These are phyloP conservation scores for Diorhabda carinulata DNA, from an alignment of 1,140 invertebrate species.

Conservation along the genomic window DNA sequence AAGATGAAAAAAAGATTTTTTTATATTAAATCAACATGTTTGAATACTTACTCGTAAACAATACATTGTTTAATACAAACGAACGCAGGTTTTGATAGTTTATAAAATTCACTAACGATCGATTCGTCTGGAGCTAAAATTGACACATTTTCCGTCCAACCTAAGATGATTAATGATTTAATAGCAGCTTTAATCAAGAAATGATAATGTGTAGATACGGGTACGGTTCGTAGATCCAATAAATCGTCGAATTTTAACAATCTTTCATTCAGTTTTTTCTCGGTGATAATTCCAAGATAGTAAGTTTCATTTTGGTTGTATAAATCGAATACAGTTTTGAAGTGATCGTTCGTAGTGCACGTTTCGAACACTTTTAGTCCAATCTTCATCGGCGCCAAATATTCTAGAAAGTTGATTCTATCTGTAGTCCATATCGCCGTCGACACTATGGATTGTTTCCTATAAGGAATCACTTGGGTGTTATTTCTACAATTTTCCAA, in stretches of 20 bases:
- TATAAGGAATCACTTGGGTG: neutral
- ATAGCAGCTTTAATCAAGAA: slow-evolving; percentile 33
- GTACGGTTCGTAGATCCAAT: slow-evolving; percentile 28
- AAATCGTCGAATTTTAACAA: slow-evolving; percentile 31
- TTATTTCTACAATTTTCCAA: slow-evolving; percentile 15
- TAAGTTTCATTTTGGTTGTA: slow-evolving; percentile 27
- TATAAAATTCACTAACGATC: slow-evolving; percentile 37
- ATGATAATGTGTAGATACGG: slow-evolving; percentile 7
- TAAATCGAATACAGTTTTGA: slow-evolving; percentile 37
- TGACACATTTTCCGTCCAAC: slow-evolving; percentile 39
- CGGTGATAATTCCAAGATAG: slow-evolving; percentile 33
- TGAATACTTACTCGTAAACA: slow-evolving; percentile 28
- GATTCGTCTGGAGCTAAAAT: slow-evolving; percentile 33
- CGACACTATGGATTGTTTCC: slow-evolving; percentile 25
- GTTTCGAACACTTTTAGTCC: slow-evolving; percentile 34
- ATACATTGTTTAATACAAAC: slow-evolving; percentile 38
- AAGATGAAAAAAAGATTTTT: no score
- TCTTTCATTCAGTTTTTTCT: slow-evolving; percentile 21
- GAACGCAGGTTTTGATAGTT: slow-evolving; percentile 27
- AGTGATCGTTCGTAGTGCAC: slow-evolving; percentile 33
- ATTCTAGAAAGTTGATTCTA: slow-evolving; percentile 36
- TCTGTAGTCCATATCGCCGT: slow-evolving; percentile 38
- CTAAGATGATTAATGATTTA: slow-evolving; percentile 30
- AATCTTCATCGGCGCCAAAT: slow-evolving; percentile 27
- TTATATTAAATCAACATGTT: neutral